phyloP scores from a whole-genome alignment of 1,140 invertebrate species.

The Drosophila carrolli region DNA sequence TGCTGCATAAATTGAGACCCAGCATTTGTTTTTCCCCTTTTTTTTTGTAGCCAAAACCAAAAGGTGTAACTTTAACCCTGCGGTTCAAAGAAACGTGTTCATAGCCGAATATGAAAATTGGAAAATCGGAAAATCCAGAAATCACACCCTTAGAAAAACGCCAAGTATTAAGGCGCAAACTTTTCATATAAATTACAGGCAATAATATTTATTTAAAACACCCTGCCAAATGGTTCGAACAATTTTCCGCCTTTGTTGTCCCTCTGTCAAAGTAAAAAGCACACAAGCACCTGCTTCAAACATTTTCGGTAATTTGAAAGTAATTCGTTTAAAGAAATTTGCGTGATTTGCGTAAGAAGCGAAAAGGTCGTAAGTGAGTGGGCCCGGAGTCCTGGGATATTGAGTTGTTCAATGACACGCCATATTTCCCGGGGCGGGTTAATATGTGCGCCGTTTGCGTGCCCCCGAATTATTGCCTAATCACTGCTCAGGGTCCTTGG shows the following conservation, averaged over 20 bases:
- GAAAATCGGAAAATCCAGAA: constrained; percentile 14
- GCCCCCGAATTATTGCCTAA: constrained; percentile 73
- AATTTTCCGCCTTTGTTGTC: constrained; percentile 15
- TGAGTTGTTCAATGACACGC: constrained; percentile 78
- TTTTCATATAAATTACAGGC: constrained; percentile 77
- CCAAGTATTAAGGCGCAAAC: constrained; percentile 31
- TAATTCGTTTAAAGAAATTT: constrained; percentile 77
- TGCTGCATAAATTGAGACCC: constrained; percentile 29
- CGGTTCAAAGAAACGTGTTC: not conserved
- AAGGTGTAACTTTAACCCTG: constrained; percentile 6
- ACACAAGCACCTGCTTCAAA: constrained; percentile 26
- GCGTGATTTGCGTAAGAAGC: constrained; percentile 77
- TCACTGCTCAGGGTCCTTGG: constrained; percentile 60
- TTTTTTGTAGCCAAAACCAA: not conserved
- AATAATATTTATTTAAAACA: constrained; percentile 77
- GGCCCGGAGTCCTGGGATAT: constrained; percentile 24
- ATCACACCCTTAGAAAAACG: constrained; percentile 8
- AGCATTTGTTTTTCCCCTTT: not conserved
- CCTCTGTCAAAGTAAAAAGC: not conserved
- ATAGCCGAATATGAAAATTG: not conserved
- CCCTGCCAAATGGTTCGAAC: constrained; percentile 25
- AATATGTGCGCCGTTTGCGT: constrained; percentile 42
- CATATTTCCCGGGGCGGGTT: constrained; percentile 45
- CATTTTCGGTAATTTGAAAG: constrained; percentile 72
- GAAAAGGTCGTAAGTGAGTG: constrained; percentile 12